A percentile compares a stretch with the other conserved stretches of the same genome.
Conservation (phyloP, 2,113 vertebrate species). For the Peromyscus leucopus region DNA sequence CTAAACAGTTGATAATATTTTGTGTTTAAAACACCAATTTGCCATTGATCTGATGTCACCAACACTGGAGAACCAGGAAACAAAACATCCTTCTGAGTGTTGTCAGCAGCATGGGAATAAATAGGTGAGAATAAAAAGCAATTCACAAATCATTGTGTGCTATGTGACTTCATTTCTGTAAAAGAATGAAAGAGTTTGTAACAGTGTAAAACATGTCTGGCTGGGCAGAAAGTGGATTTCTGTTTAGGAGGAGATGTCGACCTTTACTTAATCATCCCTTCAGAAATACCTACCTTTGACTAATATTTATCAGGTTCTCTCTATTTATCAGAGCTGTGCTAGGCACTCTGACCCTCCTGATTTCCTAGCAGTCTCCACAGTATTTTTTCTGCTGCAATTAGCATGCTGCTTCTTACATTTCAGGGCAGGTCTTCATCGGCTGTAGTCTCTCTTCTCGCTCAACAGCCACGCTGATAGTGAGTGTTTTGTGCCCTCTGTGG, state of each 20-base stretch:
- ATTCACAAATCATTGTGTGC: neutral
- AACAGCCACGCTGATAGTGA: neutral
- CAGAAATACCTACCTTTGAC: neutral
- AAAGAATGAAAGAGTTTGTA: slow-evolving; percentile 8
- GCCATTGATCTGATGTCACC: neutral
- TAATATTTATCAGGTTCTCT: neutral
- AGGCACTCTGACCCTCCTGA: neutral
- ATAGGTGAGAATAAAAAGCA: slow-evolving; percentile 6
- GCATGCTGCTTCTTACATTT: neutral
- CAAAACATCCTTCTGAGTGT: neutral
- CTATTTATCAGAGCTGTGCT: neutral
- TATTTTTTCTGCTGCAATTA: neutral
- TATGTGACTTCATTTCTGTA: neutral
- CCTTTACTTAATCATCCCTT: neutral
- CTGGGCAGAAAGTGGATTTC: neutral
- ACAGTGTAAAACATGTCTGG: neutral
- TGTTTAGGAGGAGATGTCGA: neutral
- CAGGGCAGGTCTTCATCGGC: neutral
- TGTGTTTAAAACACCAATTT: neutral
- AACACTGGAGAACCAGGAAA: neutral
- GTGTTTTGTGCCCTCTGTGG: neutral
- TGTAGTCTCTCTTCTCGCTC: neutral
- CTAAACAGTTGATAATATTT: neutral
- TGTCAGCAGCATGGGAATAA: neutral
- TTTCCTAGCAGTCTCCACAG: neutral